These are phyloP conservation scores for Corydoras maculifer DNA, from an alignment of 2,113 vertebrate species.

Conservation along the genomic window DNA sequence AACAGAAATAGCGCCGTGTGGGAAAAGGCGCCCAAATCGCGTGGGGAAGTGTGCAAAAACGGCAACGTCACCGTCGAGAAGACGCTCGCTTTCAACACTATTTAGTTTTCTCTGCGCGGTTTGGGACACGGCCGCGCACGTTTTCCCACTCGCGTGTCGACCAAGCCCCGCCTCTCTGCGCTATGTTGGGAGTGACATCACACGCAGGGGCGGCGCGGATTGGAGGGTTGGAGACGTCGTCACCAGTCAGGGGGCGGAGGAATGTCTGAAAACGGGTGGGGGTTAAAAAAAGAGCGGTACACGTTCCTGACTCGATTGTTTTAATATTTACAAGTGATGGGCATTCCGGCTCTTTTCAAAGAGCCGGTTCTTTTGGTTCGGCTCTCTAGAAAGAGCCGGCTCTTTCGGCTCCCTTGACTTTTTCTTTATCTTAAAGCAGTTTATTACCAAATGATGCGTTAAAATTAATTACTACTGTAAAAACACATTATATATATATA, in stretches of 20 bases:
- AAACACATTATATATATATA: too few species aligned
- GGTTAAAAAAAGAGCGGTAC: not conserved
- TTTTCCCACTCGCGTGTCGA: not conserved
- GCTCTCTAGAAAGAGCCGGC: too few species aligned
- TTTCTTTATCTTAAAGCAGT: too few species aligned
- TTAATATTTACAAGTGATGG: not conserved
- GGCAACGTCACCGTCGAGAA: not conserved
- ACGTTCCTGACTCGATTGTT: not conserved
- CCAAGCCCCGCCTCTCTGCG: too few species aligned
- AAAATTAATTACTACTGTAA: too few species aligned
- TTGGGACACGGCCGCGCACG: not conserved
- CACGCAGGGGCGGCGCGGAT: not conserved
- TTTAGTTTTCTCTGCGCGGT: not conserved
- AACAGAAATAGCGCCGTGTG: too few species aligned
- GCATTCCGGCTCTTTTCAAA: too few species aligned
- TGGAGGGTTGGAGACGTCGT: not conserved
- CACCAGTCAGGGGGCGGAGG: not conserved
- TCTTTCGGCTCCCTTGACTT: too few species aligned
- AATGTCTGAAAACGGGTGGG: slow-evolving; percentile 7
- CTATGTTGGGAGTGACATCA: not conserved
- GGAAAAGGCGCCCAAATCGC: not conserved
- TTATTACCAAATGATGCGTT: too few species aligned
- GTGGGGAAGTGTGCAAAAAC: not conserved
- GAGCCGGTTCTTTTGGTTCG: too few species aligned
- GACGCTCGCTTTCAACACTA: not conserved